phyloP scores from a whole-genome alignment of 1,140 invertebrate species.

The Melitaea cinxia region DNA sequence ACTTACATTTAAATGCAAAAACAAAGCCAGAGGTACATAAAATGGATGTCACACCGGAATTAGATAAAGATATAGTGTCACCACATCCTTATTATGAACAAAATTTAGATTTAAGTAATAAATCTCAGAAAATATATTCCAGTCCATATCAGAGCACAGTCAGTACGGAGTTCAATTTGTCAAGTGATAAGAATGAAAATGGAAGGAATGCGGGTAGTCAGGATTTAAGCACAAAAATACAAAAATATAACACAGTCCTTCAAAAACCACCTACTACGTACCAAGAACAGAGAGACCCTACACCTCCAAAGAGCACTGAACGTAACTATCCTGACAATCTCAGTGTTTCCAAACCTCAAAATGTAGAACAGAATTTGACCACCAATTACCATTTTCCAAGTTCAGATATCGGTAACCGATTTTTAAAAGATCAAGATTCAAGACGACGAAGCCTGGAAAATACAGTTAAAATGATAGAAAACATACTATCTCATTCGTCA shows the following conservation, averaged over 20 bases:
- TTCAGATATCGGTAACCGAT: conserved; percentile 26
- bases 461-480: conserved; percentile 69
- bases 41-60: background rate
- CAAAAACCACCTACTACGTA: conserved; percentile 1
- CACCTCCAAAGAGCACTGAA: background rate
- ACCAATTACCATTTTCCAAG: conserved; percentile 9
- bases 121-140: conserved; percentile 22
- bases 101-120: conserved; percentile 27
- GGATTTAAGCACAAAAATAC: conserved; percentile 11
- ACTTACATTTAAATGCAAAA: conserved; percentile 48
- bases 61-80: conserved; percentile 12
- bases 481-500: conserved; percentile 61
- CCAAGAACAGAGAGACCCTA: conserved; percentile 2
- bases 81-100: conserved; percentile 22
- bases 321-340: background rate
- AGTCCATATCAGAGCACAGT: conserved; percentile 20
- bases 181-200: conserved; percentile 12
- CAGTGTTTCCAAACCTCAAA: conserved; percentile 23
- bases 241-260: background rate
- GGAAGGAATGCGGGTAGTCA: background rate
- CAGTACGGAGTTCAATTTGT: background rate
- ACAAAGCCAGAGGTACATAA: conserved; percentile 16
- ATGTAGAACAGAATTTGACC: conserved; percentile 7
- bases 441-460: conserved; percentile 65
- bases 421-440: conserved; percentile 40